phyloP scores from a whole-genome alignment of 2,797 vertebrate species.

The Bufotes viridis region DNA sequence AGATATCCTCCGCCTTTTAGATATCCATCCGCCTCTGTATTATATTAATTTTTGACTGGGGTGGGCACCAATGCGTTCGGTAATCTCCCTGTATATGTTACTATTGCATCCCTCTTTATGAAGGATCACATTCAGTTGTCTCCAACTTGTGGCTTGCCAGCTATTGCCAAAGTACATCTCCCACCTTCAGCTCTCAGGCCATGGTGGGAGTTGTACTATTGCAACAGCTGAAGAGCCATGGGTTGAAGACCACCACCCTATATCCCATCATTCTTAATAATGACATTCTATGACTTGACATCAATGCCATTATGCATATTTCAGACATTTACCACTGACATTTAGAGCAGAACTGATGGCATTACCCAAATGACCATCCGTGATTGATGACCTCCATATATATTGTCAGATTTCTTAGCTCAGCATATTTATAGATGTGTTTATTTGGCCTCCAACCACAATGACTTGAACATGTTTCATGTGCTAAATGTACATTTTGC shows the following conservation, averaged over 20 bases:
- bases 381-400: slow-evolving; percentile 28
- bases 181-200: not conserved
- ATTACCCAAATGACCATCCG: not conserved
- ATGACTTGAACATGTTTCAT: not conserved
- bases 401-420: not conserved
- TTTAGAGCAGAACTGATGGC: slow-evolving; percentile 26
- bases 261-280: not conserved
- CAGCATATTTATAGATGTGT: not conserved
- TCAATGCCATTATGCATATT: not conserved
- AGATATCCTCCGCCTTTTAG: no score
- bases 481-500: slow-evolving; percentile 7
- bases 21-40: no score
- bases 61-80: not conserved
- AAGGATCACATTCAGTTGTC: not conserved
- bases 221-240: not conserved
- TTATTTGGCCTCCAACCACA: slow-evolving; percentile 29
- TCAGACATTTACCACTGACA: slow-evolving; percentile 15
- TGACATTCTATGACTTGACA: not conserved
- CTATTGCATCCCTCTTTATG: not conserved
- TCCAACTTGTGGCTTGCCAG: no score
- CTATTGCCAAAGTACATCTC: no score
- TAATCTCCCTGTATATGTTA: not conserved
- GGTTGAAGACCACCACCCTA: not conserved
- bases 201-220: not conserved
- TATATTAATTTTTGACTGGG: no score